phyloP scores from a whole-genome alignment of 2,797 vertebrate genomes.

The Typhlichthys subterraneus region DNA sequence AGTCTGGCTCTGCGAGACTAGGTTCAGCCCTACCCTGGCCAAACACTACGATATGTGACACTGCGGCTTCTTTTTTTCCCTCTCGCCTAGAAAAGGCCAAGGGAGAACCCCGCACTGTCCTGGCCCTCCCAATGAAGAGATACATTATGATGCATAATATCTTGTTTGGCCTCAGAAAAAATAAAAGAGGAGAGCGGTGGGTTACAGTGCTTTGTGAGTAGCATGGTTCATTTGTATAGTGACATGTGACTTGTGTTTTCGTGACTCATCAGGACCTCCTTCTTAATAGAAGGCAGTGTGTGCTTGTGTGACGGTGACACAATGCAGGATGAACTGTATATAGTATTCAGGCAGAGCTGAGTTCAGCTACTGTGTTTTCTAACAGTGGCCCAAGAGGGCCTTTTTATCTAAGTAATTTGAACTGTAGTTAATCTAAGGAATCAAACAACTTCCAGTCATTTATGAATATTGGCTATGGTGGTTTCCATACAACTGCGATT shows the following conservation, averaged over 20 bases:
- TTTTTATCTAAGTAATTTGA: slow-evolving; percentile 53
- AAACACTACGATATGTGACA: slow-evolving; percentile 62
- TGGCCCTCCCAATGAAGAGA: slow-evolving; percentile 70
- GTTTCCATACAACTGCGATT: slow-evolving; percentile 4
- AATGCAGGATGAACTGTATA: slow-evolving; percentile 72
- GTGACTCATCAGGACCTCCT: slow-evolving; percentile 80
- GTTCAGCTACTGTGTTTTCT: slow-evolving; percentile 55
- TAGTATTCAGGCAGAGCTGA: slow-evolving; percentile 64
- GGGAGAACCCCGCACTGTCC: slow-evolving; percentile 61
- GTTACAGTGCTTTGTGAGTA: slow-evolving; percentile 67
- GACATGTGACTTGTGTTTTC: slow-evolving; percentile 81
- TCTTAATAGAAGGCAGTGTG: slow-evolving; percentile 79
- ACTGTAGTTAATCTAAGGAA: slow-evolving; percentile 41
- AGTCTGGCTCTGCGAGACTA: too few relatives aligned
- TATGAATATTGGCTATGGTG: slow-evolving; percentile 5
- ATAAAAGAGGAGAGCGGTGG: slow-evolving; percentile 48
- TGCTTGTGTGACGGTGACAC: slow-evolving; percentile 79
- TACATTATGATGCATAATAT: slow-evolving; percentile 72
- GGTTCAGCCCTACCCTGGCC: slow-evolving; percentile 38
- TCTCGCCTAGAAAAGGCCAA: slow-evolving; percentile 48
- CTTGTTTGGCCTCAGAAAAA: slow-evolving; percentile 66
- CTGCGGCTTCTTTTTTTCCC: slow-evolving; percentile 66
- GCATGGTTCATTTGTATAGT: slow-evolving; percentile 77
- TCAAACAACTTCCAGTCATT: slow-evolving; percentile 19
- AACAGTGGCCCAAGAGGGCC: slow-evolving; percentile 38